Conservation (phyloP, 1,140 invertebrate species). For the Meloidogyne hapla region DNA sequence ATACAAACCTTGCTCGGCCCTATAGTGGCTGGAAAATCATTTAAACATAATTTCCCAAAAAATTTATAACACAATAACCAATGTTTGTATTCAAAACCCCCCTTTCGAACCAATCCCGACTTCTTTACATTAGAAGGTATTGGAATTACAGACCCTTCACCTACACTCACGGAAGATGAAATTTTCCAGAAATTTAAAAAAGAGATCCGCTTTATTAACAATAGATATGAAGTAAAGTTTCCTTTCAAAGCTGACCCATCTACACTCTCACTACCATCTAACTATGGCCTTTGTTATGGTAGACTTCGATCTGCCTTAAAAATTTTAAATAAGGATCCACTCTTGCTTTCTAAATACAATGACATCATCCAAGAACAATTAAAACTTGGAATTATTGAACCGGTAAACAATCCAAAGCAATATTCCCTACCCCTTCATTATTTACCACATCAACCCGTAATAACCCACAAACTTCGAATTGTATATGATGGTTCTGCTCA, state of each 20-base stretch:
- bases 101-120: not conserved
- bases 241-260: not conserved
- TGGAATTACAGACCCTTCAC: not conserved
- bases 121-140: conserved; percentile 1
- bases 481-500: conserved; percentile 20
- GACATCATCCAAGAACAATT: not conserved
- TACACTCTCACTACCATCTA: not conserved
- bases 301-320: conserved; percentile 1
- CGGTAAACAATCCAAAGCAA: not conserved
- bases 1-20: not conserved
- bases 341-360: not conserved
- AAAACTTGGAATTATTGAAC: conserved; percentile 16
- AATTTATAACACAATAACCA: not conserved
- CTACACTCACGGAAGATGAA: not conserved
- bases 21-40: not conserved
- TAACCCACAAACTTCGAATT: not conserved
- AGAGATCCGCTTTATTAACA: not conserved
- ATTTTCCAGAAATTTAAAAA: not conserved
- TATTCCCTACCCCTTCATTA: not conserved
- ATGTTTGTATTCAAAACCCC: not conserved
- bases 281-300: conserved; percentile 2
- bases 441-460: conserved; percentile 8
- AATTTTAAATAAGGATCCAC: not conserved
- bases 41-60: not conserved
- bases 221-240: conserved; percentile 9